Base-by-base conservation (phyloP, 2,888 invertebrate species). In the Masnerella sp. region DNA sequence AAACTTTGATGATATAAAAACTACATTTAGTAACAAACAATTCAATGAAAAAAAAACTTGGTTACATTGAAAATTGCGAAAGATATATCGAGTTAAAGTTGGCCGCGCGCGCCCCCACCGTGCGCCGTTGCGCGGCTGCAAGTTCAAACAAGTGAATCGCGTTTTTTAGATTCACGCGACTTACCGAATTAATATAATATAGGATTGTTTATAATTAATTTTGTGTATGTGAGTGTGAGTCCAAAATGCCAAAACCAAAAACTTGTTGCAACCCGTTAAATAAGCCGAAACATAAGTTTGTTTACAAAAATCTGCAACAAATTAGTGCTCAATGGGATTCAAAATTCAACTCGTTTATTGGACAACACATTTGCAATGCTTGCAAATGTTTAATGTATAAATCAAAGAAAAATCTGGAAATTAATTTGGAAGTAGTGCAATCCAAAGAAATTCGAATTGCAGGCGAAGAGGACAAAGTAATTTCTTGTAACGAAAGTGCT, bases 301-400 rank as follows among this genome's bases (percentile, higher is more conserved):
- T 51, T 8, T 34, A 42, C 18, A 54, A 56, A 47, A 30, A 47
- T 14, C 7, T 56, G 28, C 12, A 38, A 17, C 2, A 15, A 47
- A 18, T 61, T 2, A 56, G 20, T 56, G 43, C n/a, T 3, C n/a
- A 43, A 12, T 56, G 56, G 56, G 1, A 56, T 43, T 0, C 12
- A 12, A 32, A 0, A 7, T 56, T 43, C 28, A 32, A 43, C 5
- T 2, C 17, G 1, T 32, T 56, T 28, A 12, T 56, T 18, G 43
- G 52, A 15, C 17, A 43, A 30, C 17, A 59, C 17, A 47, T 59
- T 59, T 59, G 59, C 12, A 59, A 47, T 36, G 34, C 28, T 36
- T 59, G 47, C 28, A 59, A 59, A 38, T 22, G 14, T 4, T 25
- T 38, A 11, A 36, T 47, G 5, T 59, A 47, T 14, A 59, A 45